A percentile compares a stretch with the other conserved stretches of the same genome.
phyloP scores from a whole-genome alignment of 2,797 vertebrate species.

The Takifugu ocellatus region DNA sequence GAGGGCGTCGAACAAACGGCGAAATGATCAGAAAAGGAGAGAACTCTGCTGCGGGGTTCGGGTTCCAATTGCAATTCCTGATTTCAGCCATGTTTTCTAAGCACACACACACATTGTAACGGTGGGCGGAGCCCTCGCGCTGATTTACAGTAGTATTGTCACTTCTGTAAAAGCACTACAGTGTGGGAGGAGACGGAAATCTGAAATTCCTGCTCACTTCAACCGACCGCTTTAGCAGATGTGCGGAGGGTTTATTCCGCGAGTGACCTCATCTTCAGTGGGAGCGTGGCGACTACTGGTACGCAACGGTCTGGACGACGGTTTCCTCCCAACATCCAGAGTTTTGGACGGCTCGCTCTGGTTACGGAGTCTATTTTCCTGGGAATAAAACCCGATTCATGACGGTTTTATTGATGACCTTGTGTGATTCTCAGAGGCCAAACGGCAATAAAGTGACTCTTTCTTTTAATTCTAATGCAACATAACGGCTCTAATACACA shows the following conservation, averaged over 20 bases:
- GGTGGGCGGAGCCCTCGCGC: no score
- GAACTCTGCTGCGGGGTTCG: no score
- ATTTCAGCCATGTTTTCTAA: no score
- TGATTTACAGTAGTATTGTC: no score
- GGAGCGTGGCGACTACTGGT: slow-evolving; percentile 31
- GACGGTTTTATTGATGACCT: not conserved
- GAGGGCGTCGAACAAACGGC: no score
- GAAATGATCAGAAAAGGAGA: no score
- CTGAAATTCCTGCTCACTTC: slow-evolving; percentile 38
- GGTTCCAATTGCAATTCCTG: no score
- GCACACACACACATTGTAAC: not conserved
- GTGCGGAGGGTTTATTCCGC: slow-evolving; percentile 37
- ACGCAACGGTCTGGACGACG: slow-evolving; percentile 14
- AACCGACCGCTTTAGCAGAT: slow-evolving; percentile 55
- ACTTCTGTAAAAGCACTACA: slow-evolving; percentile 22
- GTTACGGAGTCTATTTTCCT: not conserved
- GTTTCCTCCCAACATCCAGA: slow-evolving; percentile 12
- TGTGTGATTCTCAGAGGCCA: no score
- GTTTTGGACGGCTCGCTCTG: slow-evolving; percentile 1
- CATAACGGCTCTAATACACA: not conserved
- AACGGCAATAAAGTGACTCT: no score
- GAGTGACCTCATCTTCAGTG: slow-evolving; percentile 44
- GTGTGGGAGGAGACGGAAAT: slow-evolving; percentile 46
- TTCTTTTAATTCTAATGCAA: not conserved
- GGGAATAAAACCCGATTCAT: no score